Percentiles rank a stretch among this genome's conserved stretches.
Evolutionary conservation across 2,113 vertebrate genomes (phyloP).

Genomic region (Jaculus jaculus): DNA sequence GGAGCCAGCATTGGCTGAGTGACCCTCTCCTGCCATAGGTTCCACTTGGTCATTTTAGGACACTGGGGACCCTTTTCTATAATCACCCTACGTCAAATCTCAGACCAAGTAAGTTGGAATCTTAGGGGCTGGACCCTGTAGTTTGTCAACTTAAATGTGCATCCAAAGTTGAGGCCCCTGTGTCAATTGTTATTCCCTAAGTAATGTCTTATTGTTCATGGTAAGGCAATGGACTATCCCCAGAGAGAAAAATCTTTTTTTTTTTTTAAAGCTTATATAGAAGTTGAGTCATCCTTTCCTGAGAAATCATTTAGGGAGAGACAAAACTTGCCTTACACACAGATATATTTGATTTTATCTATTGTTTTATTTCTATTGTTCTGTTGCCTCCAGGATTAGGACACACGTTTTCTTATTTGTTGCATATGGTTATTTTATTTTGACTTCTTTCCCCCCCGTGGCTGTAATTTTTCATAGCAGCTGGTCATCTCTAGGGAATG

Average conservation of each 20-base stretch:
- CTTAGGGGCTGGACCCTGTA: neutral
- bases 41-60: neutral
- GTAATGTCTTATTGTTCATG: neutral
- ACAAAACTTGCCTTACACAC: neutral
- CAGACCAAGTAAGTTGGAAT: neutral
- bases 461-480: neutral
- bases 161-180: neutral
- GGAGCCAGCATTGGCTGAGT: neutral
- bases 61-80: neutral
- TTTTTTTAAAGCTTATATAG: neutral
- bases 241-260: slow-evolving; percentile 13
- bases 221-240: neutral
- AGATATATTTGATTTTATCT: neutral
- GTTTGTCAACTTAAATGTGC: slow-evolving; percentile 10
- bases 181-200: neutral
- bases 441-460: neutral
- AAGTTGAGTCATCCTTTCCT: slow-evolving; percentile 4
- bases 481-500: neutral
- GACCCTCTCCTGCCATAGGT: neutral
- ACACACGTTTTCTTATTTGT: neutral
- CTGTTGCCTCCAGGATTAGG: neutral
- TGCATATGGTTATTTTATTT: neutral
- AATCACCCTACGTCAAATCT: neutral
- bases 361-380: neutral
- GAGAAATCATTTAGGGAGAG: neutral